Percentiles rank a stretch among this genome's conserved stretches.
These are phyloP conservation scores for Pomacea maculata DNA, from an alignment of 1,140 invertebrate genomes.

Conservation along the genomic window DNA sequence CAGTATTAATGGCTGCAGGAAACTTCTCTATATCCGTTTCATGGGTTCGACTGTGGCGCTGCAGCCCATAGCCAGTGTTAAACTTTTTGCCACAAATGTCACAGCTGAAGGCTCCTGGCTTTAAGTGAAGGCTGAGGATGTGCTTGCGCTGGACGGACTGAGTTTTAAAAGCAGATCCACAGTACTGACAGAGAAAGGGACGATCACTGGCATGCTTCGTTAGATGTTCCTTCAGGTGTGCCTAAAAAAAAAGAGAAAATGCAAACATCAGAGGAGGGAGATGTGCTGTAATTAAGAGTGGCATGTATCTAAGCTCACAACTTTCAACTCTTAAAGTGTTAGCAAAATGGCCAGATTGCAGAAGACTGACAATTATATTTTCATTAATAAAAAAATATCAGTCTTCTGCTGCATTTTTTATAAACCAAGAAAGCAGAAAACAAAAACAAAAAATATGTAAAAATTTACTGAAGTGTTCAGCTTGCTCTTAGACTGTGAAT, in stretches of 20 bases:
- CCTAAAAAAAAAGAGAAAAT: conserved; percentile 36
- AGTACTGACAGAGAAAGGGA: conserved; percentile 67
- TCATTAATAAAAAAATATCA: too few relatives aligned
- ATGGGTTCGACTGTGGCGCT: conserved; percentile 63
- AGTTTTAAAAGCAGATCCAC: conserved; percentile 68
- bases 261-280: not conserved
- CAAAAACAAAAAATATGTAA: not conserved
- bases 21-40: conserved; percentile 15
- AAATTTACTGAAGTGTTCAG: too few relatives aligned
- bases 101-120: conserved; percentile 62
- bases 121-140: conserved; percentile 64
- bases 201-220: conserved; percentile 65
- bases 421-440: not conserved
- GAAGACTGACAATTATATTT: too few relatives aligned
- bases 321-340: too few relatives aligned
- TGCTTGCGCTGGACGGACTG: conserved; percentile 66
- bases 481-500: too few relatives aligned
- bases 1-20: not conserved
- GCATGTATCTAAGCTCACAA: too few relatives aligned
- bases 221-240: conserved; percentile 53
- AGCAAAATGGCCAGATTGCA: too few relatives aligned
- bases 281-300: too few relatives aligned
- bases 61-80: conserved; percentile 66
- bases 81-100: conserved; percentile 61
- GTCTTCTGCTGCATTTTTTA: not conserved